These are phyloP conservation scores for Caenorhabditis parvicauda DNA, from an alignment of 2,888 invertebrate genomes.

Conservation along the genomic window DNA sequence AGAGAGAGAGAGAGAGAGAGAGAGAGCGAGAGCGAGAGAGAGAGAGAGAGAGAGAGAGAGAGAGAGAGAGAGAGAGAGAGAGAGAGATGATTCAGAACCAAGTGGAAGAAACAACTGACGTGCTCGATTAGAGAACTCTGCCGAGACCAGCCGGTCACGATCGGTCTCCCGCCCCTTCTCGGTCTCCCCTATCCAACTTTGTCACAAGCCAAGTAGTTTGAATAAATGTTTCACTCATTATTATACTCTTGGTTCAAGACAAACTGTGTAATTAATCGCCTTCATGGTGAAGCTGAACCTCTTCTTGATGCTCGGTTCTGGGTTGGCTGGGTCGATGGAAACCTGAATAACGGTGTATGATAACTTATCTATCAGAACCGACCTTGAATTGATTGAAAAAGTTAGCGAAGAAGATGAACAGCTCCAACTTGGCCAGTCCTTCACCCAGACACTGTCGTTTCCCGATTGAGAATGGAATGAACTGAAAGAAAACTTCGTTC, in stretches of 20 bases:
- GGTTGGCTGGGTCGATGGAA: constrained; percentile 8
- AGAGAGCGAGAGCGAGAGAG: neutral
- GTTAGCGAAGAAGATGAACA: constrained; percentile 35
- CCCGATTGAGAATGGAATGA: constrained; percentile 40
- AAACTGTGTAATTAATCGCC: constrained; percentile 14
- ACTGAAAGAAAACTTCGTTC: neutral
- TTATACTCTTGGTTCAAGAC: constrained; percentile 12
- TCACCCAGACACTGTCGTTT: constrained; percentile 39
- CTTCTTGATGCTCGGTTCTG: constrained; percentile 12
- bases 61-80: neutral
- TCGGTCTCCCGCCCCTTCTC: constrained; percentile 12
- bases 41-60: neutral
- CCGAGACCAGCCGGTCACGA: constrained; percentile 68
- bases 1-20: neutral
- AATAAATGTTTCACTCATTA: too few relatives aligned
- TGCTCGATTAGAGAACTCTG: constrained; percentile 84
- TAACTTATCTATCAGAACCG: neutral
- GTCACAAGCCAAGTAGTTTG: too few relatives aligned
- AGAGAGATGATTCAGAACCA: constrained; percentile 76
- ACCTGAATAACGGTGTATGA: neutral
- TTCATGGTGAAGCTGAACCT: constrained; percentile 20
- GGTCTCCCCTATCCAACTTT: constrained; percentile 7
- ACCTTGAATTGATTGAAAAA: constrained; percentile 30
- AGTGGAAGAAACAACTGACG: constrained; percentile 95
- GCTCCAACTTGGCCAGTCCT: constrained; percentile 31